Evolutionary conservation across 2,113 vertebrate genomes (phyloP).

Genomic region (Coregonus clupeaformis): DNA sequence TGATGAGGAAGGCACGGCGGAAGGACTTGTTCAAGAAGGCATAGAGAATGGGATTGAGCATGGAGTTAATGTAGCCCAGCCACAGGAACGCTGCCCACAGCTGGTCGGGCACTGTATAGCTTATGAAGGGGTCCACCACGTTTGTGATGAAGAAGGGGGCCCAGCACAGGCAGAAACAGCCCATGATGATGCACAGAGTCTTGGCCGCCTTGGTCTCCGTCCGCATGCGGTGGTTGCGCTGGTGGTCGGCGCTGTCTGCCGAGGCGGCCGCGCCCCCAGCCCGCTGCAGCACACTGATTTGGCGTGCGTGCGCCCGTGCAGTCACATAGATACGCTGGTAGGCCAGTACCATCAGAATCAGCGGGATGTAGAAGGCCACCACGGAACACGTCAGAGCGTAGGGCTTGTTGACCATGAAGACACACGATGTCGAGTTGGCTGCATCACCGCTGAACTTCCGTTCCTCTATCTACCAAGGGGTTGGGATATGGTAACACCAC

Average conservation of each 20-base stretch:
- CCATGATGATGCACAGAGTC: constrained; percentile 98
- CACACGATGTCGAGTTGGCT: constrained; percentile 89
- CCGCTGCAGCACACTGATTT: constrained; percentile 89
- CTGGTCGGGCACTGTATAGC: constrained; percentile 88
- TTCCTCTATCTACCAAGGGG: constrained; percentile 81
- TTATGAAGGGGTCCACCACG: constrained; percentile 94
- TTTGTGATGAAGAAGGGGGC: constrained; percentile 97
- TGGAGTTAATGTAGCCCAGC: constrained; percentile 99
- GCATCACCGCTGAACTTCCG: constrained; percentile 76
- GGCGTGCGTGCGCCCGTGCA: constrained; percentile 87
- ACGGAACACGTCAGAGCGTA: constrained; percentile 96
- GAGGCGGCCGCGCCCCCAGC: constrained; percentile 77
- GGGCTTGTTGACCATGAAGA: constrained; percentile 99
- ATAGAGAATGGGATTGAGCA: constrained; percentile 97
- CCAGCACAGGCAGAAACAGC: constrained; percentile 99
- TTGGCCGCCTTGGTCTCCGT: constrained; percentile 98
- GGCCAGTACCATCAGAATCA: constrained; percentile 95
- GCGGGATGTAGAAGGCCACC: constrained; percentile 98
- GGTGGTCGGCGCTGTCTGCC: constrained; percentile 81
- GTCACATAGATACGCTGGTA: constrained; percentile 98
- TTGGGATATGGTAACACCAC: background rate
- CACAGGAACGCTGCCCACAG: constrained; percentile 95
- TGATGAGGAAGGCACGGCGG: constrained; percentile 98
- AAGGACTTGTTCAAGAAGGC: constrained; percentile 99
- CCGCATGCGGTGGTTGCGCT: constrained; percentile 91